Evolutionary conservation across 2,113 vertebrate genomes (phyloP).

Genomic region (Cyanoderma ruficeps): DNA sequence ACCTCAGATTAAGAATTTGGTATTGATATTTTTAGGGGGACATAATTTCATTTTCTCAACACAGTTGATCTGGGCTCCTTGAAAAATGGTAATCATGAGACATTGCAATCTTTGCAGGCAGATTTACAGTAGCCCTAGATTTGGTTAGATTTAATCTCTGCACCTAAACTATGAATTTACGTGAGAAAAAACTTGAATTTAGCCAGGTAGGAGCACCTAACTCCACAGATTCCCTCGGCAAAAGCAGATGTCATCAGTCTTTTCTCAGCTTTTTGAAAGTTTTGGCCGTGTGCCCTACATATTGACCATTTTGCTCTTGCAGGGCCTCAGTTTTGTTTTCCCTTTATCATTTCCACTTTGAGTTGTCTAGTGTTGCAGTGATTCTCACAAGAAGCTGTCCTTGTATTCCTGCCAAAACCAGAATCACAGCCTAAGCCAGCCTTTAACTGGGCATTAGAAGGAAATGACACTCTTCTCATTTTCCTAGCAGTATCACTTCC

Average conservation of each 20-base stretch:
- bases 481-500: not conserved
- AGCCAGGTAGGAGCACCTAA: not conserved
- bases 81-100: not conserved
- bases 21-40: slow-evolving; percentile 7
- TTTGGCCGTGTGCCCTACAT: not conserved
- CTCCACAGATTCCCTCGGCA: rapidly evolving
- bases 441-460: not conserved
- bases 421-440: not conserved
- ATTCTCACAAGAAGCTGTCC: not conserved
- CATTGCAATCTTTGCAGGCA: not conserved
- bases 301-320: not conserved
- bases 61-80: not conserved
- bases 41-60: not conserved
- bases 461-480: not conserved
- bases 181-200: not conserved
- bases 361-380: not conserved
- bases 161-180: not conserved
- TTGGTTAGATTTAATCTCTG: not conserved
- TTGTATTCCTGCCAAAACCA: not conserved
- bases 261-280: not conserved
- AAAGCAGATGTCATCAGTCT: not conserved
- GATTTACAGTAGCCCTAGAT: not conserved
- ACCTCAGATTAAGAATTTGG: not conserved
- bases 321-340: not conserved
- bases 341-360: not conserved